These are phyloP conservation scores for Drosophila carrolli DNA, from an alignment of 1,140 invertebrate genomes.

Conservation along the genomic window DNA sequence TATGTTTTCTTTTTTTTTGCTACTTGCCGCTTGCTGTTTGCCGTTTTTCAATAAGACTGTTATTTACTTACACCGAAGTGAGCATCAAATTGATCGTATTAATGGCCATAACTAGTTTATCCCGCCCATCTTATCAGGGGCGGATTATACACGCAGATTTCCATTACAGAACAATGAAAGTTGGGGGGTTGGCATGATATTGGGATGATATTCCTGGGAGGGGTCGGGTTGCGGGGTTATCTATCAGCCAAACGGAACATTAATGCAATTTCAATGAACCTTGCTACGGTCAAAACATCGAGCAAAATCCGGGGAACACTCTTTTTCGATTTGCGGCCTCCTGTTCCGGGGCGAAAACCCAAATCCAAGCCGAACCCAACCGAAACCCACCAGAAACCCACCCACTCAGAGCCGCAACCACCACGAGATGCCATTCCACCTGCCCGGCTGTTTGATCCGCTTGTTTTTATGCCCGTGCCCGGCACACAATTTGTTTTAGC, in stretches of 20 bases:
- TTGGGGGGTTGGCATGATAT: constrained; percentile 1
- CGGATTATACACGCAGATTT: constrained; percentile 83
- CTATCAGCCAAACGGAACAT: constrained; percentile 42
- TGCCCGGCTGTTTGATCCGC: constrained; percentile 69
- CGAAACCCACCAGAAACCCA: background rate
- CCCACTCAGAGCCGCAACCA: background rate
- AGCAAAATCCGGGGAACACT: constrained; percentile 50
- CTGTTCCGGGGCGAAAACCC: background rate
- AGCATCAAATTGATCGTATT: constrained; percentile 85
- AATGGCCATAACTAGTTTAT: constrained; percentile 85
- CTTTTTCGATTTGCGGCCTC: constrained; percentile 74
- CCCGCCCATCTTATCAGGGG: constrained; percentile 79
- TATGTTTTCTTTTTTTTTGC: constrained; percentile 32
- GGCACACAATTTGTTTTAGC: constrained; percentile 73
- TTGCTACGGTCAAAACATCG: constrained; percentile 52
- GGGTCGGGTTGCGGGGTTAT: constrained; percentile 2
- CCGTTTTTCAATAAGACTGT: constrained; percentile 74
- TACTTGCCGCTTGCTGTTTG: constrained; percentile 17
- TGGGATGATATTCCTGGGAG: background rate
- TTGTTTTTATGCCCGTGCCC: constrained; percentile 72
- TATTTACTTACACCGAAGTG: constrained; percentile 80
- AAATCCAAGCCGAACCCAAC: background rate
- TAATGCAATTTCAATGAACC: constrained; percentile 79
- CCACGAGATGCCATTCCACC: constrained; percentile 13
- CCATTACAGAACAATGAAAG: constrained; percentile 60